Evolutionary conservation across 2,113 vertebrate genomes (phyloP).

Genomic region (Lampris incognitus): DNA sequence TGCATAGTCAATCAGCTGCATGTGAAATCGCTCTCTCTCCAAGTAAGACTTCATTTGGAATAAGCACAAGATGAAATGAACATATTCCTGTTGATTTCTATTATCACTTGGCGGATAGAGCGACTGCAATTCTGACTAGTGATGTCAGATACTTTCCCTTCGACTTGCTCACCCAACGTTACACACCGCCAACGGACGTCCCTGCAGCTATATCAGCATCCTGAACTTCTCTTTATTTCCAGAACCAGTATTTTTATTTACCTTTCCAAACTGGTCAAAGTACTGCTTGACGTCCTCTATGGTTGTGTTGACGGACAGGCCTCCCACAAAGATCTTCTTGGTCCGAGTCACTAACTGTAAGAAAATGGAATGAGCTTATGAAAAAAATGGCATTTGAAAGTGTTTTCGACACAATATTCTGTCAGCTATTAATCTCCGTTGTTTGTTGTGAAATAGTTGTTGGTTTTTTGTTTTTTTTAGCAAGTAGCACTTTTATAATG

Average conservation of each 20-base stretch:
- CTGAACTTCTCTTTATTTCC: not conserved
- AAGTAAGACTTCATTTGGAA: slow-evolving; percentile 29
- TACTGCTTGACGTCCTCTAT: slow-evolving; percentile 99
- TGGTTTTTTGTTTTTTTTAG: too few species aligned
- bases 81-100: too few species aligned
- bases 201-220: too few species aligned
- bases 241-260: slow-evolving; percentile 69
- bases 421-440: not conserved
- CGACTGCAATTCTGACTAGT: not conserved
- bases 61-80: not conserved
- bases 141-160: too few species aligned
- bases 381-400: too few species aligned
- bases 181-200: too few species aligned
- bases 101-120: not conserved
- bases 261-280: slow-evolving; percentile 99
- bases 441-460: too few species aligned
- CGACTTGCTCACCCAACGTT: not conserved
- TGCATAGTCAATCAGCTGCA: slow-evolving; percentile 25
- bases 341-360: slow-evolving; percentile 98
- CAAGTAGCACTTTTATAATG: too few species aligned
- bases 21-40: slow-evolving; percentile 51
- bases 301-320: slow-evolving; percentile 97
- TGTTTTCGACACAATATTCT: not conserved
- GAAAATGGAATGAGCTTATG: slow-evolving; percentile 23
- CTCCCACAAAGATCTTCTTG: slow-evolving; percentile 99